phyloP scores from a whole-genome alignment of 2,113 vertebrate species.

The Coreoperca whiteheadi region DNA sequence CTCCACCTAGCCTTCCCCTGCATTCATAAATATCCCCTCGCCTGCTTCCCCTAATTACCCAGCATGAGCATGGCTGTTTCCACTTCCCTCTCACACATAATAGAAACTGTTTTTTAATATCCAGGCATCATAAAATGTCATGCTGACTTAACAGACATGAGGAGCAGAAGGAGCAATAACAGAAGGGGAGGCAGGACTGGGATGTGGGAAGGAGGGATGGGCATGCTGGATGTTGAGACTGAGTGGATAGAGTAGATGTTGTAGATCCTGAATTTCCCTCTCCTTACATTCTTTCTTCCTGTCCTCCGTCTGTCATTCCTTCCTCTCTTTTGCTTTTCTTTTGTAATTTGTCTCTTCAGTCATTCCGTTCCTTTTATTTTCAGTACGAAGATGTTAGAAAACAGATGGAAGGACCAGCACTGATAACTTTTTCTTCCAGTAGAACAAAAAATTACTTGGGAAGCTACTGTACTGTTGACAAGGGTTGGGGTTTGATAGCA shows the following conservation, averaged over 20 bases:
- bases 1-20: conserved; percentile 63
- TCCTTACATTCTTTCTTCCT: conserved; percentile 30
- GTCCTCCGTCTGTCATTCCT: conserved; percentile 18
- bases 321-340: neutral
- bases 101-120: conserved; percentile 85
- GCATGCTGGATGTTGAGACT: conserved; percentile 38
- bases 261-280: conserved; percentile 27
- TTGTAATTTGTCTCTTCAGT: neutral
- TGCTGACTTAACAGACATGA: conserved; percentile 85
- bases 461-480: neutral
- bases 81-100: conserved; percentile 81
- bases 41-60: conserved; percentile 82
- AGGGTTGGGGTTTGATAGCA: neutral
- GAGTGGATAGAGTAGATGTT: no score
- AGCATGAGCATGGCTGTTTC: conserved; percentile 81
- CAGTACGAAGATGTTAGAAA: neutral
- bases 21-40: conserved; percentile 82
- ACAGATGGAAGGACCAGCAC: conserved; percentile 15
- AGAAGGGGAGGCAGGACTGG: conserved; percentile 48
- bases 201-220: neutral
- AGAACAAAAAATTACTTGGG: neutral
- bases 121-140: conserved; percentile 85
- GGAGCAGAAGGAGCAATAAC: conserved; percentile 82
- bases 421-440: neutral
- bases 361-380: conserved; percentile 2